Base-by-base conservation (phyloP, 2,113 vertebrate genomes). In the Tetrax tetrax region DNA sequence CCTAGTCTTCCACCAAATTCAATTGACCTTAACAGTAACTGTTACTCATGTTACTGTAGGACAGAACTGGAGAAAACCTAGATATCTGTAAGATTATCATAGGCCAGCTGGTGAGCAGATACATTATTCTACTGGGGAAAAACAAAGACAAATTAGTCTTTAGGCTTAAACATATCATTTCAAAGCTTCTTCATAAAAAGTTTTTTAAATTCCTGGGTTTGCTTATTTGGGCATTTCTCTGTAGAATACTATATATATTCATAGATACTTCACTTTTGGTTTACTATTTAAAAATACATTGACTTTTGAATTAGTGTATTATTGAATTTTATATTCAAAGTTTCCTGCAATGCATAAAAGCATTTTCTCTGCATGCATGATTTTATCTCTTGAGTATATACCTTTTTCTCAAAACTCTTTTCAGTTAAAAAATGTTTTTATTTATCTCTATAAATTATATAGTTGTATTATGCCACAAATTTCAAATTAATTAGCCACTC, bases 401-500 rank as follows among this genome's bases (percentile, higher is more conserved):
- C 21, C 20, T 65, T 75, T 91, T 50, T 20, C 25, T 43, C 27
- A 65, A 71, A 80, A 76, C 5, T 50, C 7, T 60, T 87, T 90
- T 76, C 37, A 54, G 20, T 70, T 60, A 2, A 83, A 90, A 90
- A 92, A 65, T 37, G 19, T 60, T 94, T 78, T 89, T 93, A 31
- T 84, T 87, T 74, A 68, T 8, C 16, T 75, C 59, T 70, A 18
- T 66, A 83, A 83, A 75, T 76, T 77, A 28, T 22, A 21, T 3
- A 16, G 33, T 64, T 83, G 9, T n/a, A 53, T 50, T 60, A 80
- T 72, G n/a, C 18, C 61, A 83, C 29, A 96, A 93, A 93, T 96
- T 95, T 87, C 74, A 95, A 95, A 96, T 63, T 21, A 96, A 88
- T 93, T 87, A 93, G 35, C 28, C 21, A 87, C 83, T 90, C 41